Conservation (phyloP, 2,888 invertebrate genomes). For the Meiosimyza platycephala region DNA sequence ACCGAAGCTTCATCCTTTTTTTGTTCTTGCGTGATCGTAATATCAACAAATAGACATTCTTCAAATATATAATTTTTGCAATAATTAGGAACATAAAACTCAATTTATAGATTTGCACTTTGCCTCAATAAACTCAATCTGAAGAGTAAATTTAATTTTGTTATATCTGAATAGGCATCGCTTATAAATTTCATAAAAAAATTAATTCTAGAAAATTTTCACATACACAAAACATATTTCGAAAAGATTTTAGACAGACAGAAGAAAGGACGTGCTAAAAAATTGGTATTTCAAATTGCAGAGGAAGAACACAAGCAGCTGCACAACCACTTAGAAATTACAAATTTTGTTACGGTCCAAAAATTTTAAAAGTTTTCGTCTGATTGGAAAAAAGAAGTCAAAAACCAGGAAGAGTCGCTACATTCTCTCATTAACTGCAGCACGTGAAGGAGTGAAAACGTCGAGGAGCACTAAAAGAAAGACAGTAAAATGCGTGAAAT, state of each 20-base stretch:
- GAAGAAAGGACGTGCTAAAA: conserved; percentile 33
- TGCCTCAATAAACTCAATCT: conserved; percentile 23
- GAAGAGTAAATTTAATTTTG: conserved; percentile 17
- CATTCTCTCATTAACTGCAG: not conserved
- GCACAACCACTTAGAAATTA: conserved; percentile 2
- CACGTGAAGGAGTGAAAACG: not conserved
- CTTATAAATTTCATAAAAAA: conserved; percentile 26
- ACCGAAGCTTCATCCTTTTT: not conserved
- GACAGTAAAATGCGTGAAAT: conserved; percentile 89
- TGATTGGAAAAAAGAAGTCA: too few species aligned
- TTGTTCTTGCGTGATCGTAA: not conserved
- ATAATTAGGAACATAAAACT: not conserved
- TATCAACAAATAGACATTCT: not conserved
- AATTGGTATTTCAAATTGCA: conserved; percentile 39
- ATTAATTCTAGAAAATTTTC: conserved; percentile 40
- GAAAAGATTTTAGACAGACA: conserved; percentile 42
- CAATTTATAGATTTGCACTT: not conserved
- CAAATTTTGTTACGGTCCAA: conserved; percentile 20
- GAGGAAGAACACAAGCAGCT: conserved; percentile 15
- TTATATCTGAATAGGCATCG: conserved; percentile 26
- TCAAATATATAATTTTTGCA: not conserved
- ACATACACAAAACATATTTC: conserved; percentile 38
- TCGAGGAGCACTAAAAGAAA: not conserved
- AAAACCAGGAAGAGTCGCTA: not conserved
- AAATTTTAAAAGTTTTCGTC: conserved; percentile 16